A percentile compares a stretch with the other conserved stretches of the same genome.
Evolutionary conservation across 2,113 vertebrate genomes (phyloP).

Genomic region (Urocynchramus pylzowi): DNA sequence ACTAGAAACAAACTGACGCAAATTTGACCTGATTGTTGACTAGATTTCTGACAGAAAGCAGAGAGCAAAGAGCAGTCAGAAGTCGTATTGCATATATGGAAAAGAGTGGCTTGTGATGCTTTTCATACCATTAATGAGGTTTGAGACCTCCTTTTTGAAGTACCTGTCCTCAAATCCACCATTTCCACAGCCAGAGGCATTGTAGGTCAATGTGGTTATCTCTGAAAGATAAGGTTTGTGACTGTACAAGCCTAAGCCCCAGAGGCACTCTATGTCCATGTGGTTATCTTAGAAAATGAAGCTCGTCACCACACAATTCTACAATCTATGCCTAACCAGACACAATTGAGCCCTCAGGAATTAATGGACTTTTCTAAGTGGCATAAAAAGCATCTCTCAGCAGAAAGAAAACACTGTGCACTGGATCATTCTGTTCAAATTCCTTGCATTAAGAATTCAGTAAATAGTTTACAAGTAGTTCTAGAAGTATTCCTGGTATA

Average conservation of each 20-base stretch:
- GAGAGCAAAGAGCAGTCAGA: not conserved
- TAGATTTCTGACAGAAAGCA: not conserved
- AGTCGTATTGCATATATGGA: not conserved
- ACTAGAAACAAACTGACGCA: not conserved
- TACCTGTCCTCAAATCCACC: not conserved
- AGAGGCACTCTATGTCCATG: not conserved
- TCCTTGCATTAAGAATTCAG: not conserved
- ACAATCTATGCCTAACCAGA: conserved; percentile 13
- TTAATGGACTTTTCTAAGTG: not conserved
- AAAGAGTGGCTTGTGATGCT: not conserved
- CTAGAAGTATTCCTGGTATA: not conserved
- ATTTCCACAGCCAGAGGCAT: conserved; percentile 2
- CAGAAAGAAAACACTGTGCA: not conserved
- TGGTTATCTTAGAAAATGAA: conserved; percentile 37
- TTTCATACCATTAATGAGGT: not conserved
- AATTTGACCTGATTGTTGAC: not conserved
- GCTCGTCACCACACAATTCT: not conserved
- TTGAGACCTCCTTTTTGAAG: not conserved
- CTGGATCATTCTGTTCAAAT: not conserved
- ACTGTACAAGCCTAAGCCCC: not conserved
- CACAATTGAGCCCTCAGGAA: conserved; percentile 3
- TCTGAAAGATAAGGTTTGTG: not conserved
- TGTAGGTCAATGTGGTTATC: conserved; percentile 23
- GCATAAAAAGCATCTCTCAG: not conserved
- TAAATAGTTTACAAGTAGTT: not conserved